Conservation (phyloP, 1,140 invertebrate species). For the Drosophila nigromelanica region DNA sequence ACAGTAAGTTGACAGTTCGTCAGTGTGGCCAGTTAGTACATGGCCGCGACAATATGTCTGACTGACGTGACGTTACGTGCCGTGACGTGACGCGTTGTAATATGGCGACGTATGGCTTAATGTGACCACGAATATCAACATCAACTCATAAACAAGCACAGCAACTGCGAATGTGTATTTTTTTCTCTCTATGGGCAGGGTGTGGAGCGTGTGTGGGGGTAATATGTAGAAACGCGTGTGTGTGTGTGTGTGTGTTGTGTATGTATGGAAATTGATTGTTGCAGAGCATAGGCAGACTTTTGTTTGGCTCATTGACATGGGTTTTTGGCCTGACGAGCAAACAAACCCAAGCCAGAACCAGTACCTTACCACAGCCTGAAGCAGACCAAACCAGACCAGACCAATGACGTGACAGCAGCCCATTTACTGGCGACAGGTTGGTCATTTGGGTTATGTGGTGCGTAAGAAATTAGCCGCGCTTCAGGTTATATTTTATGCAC, state of each 20-base stretch:
- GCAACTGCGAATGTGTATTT: constrained; percentile 10
- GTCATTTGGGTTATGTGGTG: constrained; percentile 66
- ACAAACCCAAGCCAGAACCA: constrained; percentile 5
- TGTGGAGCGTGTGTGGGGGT: not conserved
- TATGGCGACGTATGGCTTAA: constrained; percentile 71
- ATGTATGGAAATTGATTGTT: constrained; percentile 73
- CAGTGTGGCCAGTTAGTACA: constrained; percentile 53
- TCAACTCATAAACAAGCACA: constrained; percentile 51
- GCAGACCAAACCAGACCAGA: constrained; percentile 24
- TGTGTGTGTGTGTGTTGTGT: constrained; percentile 16
- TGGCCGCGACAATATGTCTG: constrained; percentile 55
- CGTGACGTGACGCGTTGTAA: constrained; percentile 52
- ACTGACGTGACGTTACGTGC: constrained; percentile 30
- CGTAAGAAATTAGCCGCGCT: constrained; percentile 62
- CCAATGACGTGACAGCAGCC: constrained; percentile 70
- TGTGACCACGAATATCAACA: constrained; percentile 73
- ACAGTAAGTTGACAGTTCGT: constrained; percentile 76
- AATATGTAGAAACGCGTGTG: constrained; percentile 6
- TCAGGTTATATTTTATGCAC: constrained; percentile 35
- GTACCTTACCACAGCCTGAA: not conserved
- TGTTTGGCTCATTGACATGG: constrained; percentile 42
- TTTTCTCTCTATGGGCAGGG: not conserved
- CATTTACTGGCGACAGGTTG: constrained; percentile 76
- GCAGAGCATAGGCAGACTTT: constrained; percentile 15
- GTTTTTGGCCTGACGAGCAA: constrained; percentile 10